Percentiles rank a stretch among this genome's conserved stretches.
Conservation (phyloP, 2,888 invertebrate species). For the Phalangium opilio region DNA sequence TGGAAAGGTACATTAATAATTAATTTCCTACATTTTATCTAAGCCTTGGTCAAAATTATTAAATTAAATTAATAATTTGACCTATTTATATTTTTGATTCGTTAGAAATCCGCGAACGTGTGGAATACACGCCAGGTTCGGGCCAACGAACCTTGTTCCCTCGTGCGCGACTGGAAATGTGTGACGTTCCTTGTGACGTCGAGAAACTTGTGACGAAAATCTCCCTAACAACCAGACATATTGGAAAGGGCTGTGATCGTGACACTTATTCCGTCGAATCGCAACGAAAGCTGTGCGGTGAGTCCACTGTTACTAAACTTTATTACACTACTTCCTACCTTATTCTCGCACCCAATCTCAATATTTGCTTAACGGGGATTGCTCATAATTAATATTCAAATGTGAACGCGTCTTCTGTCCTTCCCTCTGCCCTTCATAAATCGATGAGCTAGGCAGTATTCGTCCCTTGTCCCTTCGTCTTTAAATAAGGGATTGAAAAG, state of each 20-base stretch:
- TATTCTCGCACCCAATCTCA: no score
- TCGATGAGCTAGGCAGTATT: no score
- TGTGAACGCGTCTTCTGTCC: no score
- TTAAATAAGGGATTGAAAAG: no score
- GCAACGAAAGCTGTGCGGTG: conserved; percentile 66
- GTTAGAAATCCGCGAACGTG: conserved; percentile 40
- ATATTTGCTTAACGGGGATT: no score
- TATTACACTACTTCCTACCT: no score
- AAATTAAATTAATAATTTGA: conserved; percentile 27
- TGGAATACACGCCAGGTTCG: conserved; percentile 70
- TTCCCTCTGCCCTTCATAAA: no score
- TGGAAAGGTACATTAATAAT: conserved; percentile 49
- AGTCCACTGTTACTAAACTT: conserved; percentile 21
- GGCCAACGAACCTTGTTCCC: conserved; percentile 67
- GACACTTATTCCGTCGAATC: conserved; percentile 78
- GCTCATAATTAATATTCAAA: no score
- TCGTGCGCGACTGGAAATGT: conserved; percentile 48
- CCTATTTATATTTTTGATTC: conserved; percentile 30
- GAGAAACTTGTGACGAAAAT: conserved; percentile 37
- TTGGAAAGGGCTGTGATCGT: conserved; percentile 89
- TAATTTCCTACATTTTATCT: conserved; percentile 12
- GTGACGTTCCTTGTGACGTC: conserved; percentile 35
- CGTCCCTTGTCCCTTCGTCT: no score
- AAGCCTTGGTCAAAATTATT: conserved; percentile 24
- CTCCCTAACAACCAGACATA: conserved; percentile 61